These are phyloP conservation scores for Musca vetustissima DNA, from an alignment of 1,140 invertebrate genomes.

Conservation along the genomic window DNA sequence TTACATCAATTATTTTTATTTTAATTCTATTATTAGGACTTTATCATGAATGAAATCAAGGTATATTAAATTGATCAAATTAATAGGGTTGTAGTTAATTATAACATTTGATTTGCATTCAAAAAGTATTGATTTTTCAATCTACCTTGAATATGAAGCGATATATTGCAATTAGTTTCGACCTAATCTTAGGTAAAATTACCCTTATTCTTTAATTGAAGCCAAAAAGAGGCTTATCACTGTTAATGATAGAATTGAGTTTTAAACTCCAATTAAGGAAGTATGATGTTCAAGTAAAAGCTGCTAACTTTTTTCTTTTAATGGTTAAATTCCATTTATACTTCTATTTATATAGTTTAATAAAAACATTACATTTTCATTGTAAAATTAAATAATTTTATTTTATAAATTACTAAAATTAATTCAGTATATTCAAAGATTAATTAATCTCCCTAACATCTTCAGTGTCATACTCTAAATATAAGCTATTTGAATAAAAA, in stretches of 20 bases:
- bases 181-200: slow-evolving; percentile 60
- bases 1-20: too few relatives aligned
- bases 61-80: too few relatives aligned
- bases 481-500: too few relatives aligned
- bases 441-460: too few relatives aligned
- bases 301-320: slow-evolving; percentile 58
- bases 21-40: too few relatives aligned
- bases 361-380: too few relatives aligned
- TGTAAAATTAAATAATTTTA: slow-evolving; percentile 62
- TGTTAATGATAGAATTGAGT: too few relatives aligned
- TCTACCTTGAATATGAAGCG: slow-evolving; percentile 62
- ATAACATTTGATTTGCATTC: slow-evolving; percentile 67
- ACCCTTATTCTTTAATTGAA: slow-evolving; percentile 62
- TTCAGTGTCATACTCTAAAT: too few relatives aligned
- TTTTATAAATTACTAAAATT: slow-evolving; percentile 61
- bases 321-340: slow-evolving; percentile 58
- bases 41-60: too few relatives aligned
- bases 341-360: slow-evolving; percentile 62
- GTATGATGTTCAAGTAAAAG: too few relatives aligned
- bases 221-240: slow-evolving; percentile 62
- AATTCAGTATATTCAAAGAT: too few relatives aligned
- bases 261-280: too few relatives aligned
- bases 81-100: slow-evolving; percentile 63
- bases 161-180: slow-evolving; percentile 62
- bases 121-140: slow-evolving; percentile 61